phyloP scores from a whole-genome alignment of 2,888 invertebrate species.

The Cryptocheilus praepositus region DNA sequence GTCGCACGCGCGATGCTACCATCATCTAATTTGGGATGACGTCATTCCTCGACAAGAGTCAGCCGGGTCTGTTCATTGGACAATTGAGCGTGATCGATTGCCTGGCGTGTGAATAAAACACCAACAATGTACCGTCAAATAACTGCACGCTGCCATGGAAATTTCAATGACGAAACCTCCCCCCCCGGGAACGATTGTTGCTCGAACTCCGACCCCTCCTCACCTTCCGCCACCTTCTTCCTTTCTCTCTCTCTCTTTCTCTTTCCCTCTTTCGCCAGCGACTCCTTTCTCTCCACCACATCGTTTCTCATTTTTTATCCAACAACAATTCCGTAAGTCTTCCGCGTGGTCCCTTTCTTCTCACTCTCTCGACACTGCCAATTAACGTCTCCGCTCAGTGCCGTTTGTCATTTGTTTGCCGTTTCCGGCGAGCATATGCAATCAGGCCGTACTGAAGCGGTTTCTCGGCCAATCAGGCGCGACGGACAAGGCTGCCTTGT shows the following conservation, averaged over 20 bases:
- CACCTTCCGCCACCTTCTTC: constrained; percentile 44
- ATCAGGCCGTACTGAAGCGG: constrained; percentile 36
- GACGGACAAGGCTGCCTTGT: neutral
- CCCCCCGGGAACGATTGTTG: constrained; percentile 42
- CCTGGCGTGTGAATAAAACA: constrained; percentile 50
- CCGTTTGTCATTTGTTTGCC: constrained; percentile 68
- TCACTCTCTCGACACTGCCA: constrained; percentile 37
- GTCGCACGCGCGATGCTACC: constrained; percentile 17
- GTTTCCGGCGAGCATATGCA: constrained; percentile 56
- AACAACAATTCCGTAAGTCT: constrained; percentile 49
- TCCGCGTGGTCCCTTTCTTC: constrained; percentile 50
- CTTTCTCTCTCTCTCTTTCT: constrained; percentile 22
- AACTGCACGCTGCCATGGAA: constrained; percentile 59
- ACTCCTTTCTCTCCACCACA: constrained; percentile 20
- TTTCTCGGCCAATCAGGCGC: constrained; percentile 4
- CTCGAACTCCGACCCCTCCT: constrained; percentile 46
- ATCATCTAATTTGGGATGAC: constrained; percentile 38
- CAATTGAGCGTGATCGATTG: constrained; percentile 57
- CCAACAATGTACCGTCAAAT: constrained; percentile 53
- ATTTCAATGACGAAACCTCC: constrained; percentile 56
- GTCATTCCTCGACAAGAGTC: constrained; percentile 27
- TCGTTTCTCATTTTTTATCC: constrained; percentile 24
- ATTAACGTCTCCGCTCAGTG: constrained; percentile 48
- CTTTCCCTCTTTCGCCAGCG: constrained; percentile 34
- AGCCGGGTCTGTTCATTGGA: constrained; percentile 40